A percentile compares a stretch with the other conserved stretches of the same genome.
These are phyloP conservation scores for Rotaria sp. DNA, from an alignment of 2,888 invertebrate species.

Conservation along the genomic window DNA sequence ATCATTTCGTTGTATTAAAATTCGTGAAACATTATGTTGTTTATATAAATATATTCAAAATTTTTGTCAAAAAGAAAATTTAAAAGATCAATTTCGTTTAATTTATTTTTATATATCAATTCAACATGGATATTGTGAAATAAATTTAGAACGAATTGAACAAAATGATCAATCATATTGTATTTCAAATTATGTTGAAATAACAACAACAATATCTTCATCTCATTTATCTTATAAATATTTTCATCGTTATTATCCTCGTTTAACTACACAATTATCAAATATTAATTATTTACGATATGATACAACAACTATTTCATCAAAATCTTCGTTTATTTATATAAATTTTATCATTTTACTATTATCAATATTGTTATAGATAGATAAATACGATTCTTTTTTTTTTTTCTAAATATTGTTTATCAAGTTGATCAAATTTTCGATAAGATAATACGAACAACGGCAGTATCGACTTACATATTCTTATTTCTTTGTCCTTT, in stretches of 20 bases:
- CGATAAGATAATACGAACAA: too few relatives aligned
- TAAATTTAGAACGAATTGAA: background rate
- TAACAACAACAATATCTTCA: background rate
- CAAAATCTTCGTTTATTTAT: too few relatives aligned
- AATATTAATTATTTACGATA: too few relatives aligned
- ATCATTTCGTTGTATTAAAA: background rate
- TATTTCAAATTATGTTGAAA: background rate
- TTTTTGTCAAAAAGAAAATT: background rate
- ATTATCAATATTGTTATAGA: too few relatives aligned
- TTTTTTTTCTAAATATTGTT: too few relatives aligned
- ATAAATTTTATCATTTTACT: too few relatives aligned
- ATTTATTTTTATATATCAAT: background rate
- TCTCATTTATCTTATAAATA: background rate
- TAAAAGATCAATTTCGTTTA: background rate
- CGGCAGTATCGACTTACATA: too few relatives aligned
- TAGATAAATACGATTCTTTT: too few relatives aligned
- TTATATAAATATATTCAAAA: background rate
- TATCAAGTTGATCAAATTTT: too few relatives aligned
- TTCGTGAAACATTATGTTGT: background rate
- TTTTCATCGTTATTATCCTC: too few relatives aligned
- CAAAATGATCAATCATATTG: background rate
- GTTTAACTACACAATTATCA: background rate
- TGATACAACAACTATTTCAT: too few relatives aligned
- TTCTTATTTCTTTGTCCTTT: too few relatives aligned
- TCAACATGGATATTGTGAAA: constrained; percentile 17